These are phyloP conservation scores for Sturnus vulgaris DNA, from an alignment of 2,113 vertebrate species.

Conservation along the genomic window DNA sequence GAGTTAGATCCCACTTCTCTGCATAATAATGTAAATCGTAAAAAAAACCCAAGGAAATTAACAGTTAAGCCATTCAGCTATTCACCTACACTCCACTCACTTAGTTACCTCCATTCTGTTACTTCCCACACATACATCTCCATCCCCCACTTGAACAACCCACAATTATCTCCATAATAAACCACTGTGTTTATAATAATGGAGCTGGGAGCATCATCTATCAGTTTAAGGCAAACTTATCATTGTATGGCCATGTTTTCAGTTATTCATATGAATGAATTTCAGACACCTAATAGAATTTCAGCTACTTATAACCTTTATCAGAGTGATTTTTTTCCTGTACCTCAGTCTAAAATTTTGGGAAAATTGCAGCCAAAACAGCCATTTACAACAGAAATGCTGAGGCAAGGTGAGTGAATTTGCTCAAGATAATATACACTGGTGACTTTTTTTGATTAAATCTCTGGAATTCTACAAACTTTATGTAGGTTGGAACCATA, in stretches of 20 bases:
- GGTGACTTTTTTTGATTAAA: background rate
- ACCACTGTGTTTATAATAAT: constrained; percentile 32
- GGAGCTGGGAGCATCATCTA: constrained; percentile 17
- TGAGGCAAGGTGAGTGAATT: background rate
- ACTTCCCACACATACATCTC: constrained; percentile 40
- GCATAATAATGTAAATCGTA: constrained; percentile 20
- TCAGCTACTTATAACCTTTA: background rate
- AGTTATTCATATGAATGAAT: constrained; percentile 12
- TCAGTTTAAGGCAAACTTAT: constrained; percentile 16
- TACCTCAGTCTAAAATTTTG: background rate
- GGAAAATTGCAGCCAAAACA: background rate
- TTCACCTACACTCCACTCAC: constrained; percentile 37
- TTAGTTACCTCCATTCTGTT: constrained; percentile 23
- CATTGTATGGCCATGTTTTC: background rate
- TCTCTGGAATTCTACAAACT: background rate
- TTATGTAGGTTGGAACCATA: background rate
- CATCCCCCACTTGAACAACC: constrained; percentile 43
- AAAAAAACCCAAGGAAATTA: constrained; percentile 1
- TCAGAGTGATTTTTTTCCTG: background rate
- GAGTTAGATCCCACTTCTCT: background rate
- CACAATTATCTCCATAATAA: constrained; percentile 48
- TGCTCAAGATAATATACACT: background rate
- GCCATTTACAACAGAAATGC: background rate
- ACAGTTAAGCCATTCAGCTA: constrained; percentile 30
- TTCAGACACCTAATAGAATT: constrained; percentile 24